Evolutionary conservation across 2,888 invertebrate genomes (phyloP), one percentile per base, ranked within the genome.

Genomic region (Meandrusa payeni): DNA sequence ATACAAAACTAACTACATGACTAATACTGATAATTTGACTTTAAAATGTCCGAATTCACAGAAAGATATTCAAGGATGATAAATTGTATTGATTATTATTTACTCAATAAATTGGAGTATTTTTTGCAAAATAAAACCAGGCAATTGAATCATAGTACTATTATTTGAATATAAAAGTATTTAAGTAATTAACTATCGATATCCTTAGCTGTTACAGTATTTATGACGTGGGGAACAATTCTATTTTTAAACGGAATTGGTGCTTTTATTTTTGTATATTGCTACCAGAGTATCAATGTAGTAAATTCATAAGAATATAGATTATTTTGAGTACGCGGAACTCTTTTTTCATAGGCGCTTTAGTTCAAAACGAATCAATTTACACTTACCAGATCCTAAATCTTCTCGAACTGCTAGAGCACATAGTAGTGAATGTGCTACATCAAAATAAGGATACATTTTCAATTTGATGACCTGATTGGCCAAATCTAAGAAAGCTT

Each of bases 401-500:
- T 99, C 98, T 81, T 99, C 98, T 69, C 97, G 91, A 56, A 98
- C 97, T 65, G 96, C 95, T 64, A 98, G 89, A 70, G 98, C 97
- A 89, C 97, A 97, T 61, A 98, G 89, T 64, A 97, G 91, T 82
- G 96, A 97, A 89, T 99, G 98, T 60, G 98, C 98, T 67, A 98
- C 94, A 81, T 99, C 99, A 87, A 99, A 99, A 89, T 98, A 99
- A 41, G 99, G 99, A 77, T 95, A 99, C 98, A 99, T 99, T 91
- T 99, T 98, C 61, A 99, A 90, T 87, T 98, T 97, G 64, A 97
- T 97, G 89, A 99, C 97, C 91, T 97, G 96, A 89, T 98, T 98
- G 89, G 99, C 98, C 91, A 98, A 92, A 87, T 98, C 97, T 75
- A 99, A 90, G 89, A 98, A 97, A 53, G 97, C 94, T 90, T 97